Evolutionary conservation across 1,140 invertebrate species (phyloP), one percentile per base, ranked within the genome.

Genomic region (Diachasmimorpha longicaudata): DNA sequence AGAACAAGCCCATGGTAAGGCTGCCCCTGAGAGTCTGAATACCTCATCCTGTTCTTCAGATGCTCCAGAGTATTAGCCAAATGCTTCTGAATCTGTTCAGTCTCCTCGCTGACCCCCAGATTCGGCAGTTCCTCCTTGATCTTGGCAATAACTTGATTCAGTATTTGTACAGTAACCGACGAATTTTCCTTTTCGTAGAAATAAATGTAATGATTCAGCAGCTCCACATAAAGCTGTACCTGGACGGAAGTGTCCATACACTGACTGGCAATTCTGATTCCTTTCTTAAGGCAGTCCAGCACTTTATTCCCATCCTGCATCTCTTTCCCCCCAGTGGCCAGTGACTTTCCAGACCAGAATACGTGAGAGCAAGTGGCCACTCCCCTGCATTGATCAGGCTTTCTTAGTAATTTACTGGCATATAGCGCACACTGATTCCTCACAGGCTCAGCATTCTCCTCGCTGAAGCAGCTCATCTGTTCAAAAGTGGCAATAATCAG

Each of bases 201-300:
- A 87, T 97, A 97, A 44, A 98, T 93, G 87, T 99, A 99, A 81
- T 97, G 93, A 86, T 98, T 98, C 9, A 99, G 89, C 67, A 99
- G 91, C 87, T 99, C 98, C 16, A 98, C 96, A 85, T 97, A 96
- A 2, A 99, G 90, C 85, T 99, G 97, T 8, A 97, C 96, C 90
- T 99, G 97, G 21, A 99, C 97, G 4, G 95, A 95, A n/a, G 93
- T 93, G 88, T 99, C 98, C 95, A 99, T 97, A 81, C 98, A 99
- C 80, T 99, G 97, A 81, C 95, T 97, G 2, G 96, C 96, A 79
- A 99, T 98, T 77, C 96, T 93, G 0, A 97, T 93, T 5, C 96
- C 97, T 88, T 99, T 99, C 87, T 98, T 99, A 70, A 99, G 89
- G 87, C 98, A 99, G 82, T 99, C 98, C 48, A 97, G 90, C 0